These are phyloP conservation scores for Berghia stephanieae DNA, from an alignment of 1,140 invertebrate species.

Conservation along the genomic window DNA sequence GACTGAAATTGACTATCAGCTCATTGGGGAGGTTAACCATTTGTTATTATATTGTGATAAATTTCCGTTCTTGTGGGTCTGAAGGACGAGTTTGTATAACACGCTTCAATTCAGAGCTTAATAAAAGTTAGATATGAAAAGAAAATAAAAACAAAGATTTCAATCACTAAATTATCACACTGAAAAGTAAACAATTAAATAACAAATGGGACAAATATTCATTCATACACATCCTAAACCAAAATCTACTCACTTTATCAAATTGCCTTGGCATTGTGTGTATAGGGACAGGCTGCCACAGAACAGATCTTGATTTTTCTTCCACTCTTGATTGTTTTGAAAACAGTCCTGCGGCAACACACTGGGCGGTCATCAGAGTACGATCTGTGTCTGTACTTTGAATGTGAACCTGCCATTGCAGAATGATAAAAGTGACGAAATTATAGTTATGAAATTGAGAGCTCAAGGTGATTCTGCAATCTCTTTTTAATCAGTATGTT, in stretches of 20 bases:
- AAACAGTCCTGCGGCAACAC: constrained; percentile 40
- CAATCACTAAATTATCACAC: too few relatives aligned
- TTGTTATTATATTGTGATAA: too few relatives aligned
- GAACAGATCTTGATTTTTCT: neutral
- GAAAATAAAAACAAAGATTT: too few relatives aligned
- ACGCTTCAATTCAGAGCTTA: too few relatives aligned
- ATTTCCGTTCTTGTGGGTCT: too few relatives aligned
- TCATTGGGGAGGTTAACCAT: too few relatives aligned
- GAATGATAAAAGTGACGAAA: neutral
- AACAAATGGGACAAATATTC: too few relatives aligned
- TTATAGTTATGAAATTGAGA: neutral
- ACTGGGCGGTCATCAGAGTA: constrained; percentile 45
- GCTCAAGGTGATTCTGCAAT: neutral
- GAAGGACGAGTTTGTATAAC: too few relatives aligned
- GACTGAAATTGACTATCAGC: too few relatives aligned
- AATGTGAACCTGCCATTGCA: constrained; percentile 29
- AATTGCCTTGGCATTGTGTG: constrained; percentile 30
- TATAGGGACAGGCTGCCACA: constrained; percentile 48
- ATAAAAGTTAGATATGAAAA: too few relatives aligned
- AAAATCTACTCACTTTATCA: constrained; percentile 34
- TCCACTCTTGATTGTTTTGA: constrained; percentile 20
- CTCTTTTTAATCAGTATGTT: neutral
- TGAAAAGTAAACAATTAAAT: too few relatives aligned
- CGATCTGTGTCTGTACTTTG: constrained; percentile 43
- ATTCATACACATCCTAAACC: too few relatives aligned